These are phyloP conservation scores for Helicorthomorpha holstii DNA, from an alignment of 1,140 invertebrate genomes.

Conservation along the genomic window DNA sequence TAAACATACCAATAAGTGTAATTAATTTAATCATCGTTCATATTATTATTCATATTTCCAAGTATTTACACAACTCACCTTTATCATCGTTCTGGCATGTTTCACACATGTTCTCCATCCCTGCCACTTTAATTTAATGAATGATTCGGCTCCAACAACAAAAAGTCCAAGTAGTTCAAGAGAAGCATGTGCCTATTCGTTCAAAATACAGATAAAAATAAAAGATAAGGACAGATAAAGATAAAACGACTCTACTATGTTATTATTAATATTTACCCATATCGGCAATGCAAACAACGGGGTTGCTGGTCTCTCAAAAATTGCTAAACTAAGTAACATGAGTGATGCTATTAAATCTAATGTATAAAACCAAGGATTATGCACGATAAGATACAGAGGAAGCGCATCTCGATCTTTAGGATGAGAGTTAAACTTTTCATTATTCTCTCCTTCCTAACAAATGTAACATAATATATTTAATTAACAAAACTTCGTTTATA, in stretches of 20 bases:
- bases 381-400: constrained; percentile 70
- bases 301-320: constrained; percentile 65
- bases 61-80: constrained; percentile 28
- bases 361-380: constrained; percentile 74
- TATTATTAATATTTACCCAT: constrained; percentile 2
- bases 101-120: constrained; percentile 62
- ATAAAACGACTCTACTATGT: background rate
- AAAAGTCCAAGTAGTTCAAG: constrained; percentile 60
- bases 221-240: no score
- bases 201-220: no score
- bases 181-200: constrained; percentile 48
- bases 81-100: constrained; percentile 68
- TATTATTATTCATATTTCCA: background rate
- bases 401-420: constrained; percentile 61
- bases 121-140: constrained; percentile 68
- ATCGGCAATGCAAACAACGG: constrained; percentile 39
- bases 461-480: constrained; percentile 1
- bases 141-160: constrained; percentile 57
- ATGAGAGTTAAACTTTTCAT: constrained; percentile 83
- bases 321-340: constrained; percentile 55
- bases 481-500: background rate
- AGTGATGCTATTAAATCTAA: constrained; percentile 62
- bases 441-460: constrained; percentile 68
- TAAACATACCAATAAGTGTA: constrained; percentile 12
- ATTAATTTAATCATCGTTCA: no score